Conservation (phyloP, 1,140 invertebrate genomes). For the Lethrus apterus region DNA sequence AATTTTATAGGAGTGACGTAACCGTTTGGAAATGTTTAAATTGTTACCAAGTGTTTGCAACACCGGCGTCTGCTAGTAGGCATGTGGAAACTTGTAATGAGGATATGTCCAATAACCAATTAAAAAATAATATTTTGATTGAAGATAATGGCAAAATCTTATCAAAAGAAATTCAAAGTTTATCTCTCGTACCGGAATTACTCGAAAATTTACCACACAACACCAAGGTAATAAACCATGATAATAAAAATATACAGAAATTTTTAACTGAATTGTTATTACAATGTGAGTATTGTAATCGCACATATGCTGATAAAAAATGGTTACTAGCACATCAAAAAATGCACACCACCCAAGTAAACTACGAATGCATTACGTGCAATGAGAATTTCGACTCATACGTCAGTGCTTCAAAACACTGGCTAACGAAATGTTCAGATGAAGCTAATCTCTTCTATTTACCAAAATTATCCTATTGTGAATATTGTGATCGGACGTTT, state of each 20-base stretch:
- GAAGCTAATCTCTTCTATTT: slow-evolving; percentile 39
- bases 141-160: slow-evolving; percentile 12
- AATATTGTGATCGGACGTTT: slow-evolving; percentile 40
- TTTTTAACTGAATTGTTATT: slow-evolving; percentile 41
- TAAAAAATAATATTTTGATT: neutral
- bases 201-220: slow-evolving; percentile 1
- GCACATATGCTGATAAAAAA: slow-evolving; percentile 44
- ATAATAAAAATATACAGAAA: slow-evolving; percentile 30
- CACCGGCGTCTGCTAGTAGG: slow-evolving; percentile 21
- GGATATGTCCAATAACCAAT: slow-evolving; percentile 1
- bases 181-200: slow-evolving; percentile 1
- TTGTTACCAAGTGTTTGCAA: slow-evolving; percentile 39
- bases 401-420: slow-evolving; percentile 45
- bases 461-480: slow-evolving; percentile 38
- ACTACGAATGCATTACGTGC: slow-evolving; percentile 51
- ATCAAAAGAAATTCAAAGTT: slow-evolving; percentile 6
- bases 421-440: slow-evolving; percentile 48
- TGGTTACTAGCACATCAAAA: slow-evolving; percentile 44
- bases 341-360: slow-evolving; percentile 43
- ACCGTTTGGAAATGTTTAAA: slow-evolving; percentile 38
- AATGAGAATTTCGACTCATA: slow-evolving; percentile 44
- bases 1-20: slow-evolving; percentile 39
- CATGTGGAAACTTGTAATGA: slow-evolving; percentile 31
- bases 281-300: slow-evolving; percentile 54
- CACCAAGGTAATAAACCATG: neutral